Percentiles rank a stretch among this genome's conserved stretches.
These are phyloP conservation scores for Drosophila fungiperda DNA, from an alignment of 2,888 invertebrate genomes.

Conservation along the genomic window DNA sequence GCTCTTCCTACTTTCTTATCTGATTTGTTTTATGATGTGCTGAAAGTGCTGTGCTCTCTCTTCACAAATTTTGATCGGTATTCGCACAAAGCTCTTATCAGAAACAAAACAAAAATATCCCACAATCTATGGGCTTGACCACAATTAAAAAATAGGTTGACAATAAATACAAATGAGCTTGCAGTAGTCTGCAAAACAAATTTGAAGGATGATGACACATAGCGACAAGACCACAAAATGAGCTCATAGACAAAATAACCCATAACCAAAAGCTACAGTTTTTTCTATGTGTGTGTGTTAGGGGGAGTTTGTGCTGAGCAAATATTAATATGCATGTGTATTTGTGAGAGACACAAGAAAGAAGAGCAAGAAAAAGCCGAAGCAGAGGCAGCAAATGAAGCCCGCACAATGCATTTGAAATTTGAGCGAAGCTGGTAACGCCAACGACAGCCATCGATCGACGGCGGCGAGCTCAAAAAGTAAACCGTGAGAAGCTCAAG, in stretches of 20 bases:
- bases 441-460: slow-evolving; percentile 23
- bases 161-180: not conserved
- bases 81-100: slow-evolving; percentile 42
- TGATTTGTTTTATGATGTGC: not conserved
- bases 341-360: slow-evolving; percentile 30
- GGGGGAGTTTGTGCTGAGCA: slow-evolving; percentile 45
- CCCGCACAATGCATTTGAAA: slow-evolving; percentile 62
- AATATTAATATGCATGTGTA: slow-evolving; percentile 30
- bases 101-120: slow-evolving; percentile 4
- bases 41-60: not conserved
- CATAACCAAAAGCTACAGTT: slow-evolving; percentile 2
- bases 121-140: slow-evolving; percentile 39
- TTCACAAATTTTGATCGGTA: slow-evolving; percentile 2
- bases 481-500: slow-evolving; percentile 83
- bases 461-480: slow-evolving; percentile 64
- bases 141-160: slow-evolving; percentile 24
- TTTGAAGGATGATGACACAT: slow-evolving; percentile 50
- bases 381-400: slow-evolving; percentile 42
- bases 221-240: slow-evolving; percentile 23
- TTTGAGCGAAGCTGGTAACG: slow-evolving; percentile 65
- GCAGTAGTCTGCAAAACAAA: slow-evolving; percentile 13
- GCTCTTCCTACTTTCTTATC: slow-evolving; percentile 4
- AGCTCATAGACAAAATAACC: slow-evolving; percentile 49
- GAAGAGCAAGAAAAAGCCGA: not conserved
- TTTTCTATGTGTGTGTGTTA: not conserved